phyloP scores from a whole-genome alignment of 2,888 invertebrate genomes.

The Emmelina monodactyla region DNA sequence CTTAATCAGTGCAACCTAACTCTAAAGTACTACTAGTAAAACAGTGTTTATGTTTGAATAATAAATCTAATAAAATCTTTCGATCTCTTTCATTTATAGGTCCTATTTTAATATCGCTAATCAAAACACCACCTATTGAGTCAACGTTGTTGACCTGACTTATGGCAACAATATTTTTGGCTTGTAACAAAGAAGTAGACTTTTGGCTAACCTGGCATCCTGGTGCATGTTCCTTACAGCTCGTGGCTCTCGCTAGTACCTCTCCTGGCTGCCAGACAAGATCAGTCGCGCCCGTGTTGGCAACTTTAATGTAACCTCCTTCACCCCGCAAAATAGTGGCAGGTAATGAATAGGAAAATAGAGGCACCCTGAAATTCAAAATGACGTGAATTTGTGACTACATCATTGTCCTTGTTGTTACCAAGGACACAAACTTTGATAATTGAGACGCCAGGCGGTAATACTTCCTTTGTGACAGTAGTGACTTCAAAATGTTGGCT shows the following conservation, averaged over 20 bases:
- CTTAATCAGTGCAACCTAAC: constrained; percentile 16
- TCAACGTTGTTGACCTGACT: neutral
- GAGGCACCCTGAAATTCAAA: constrained; percentile 15
- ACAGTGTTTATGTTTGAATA: constrained; percentile 10
- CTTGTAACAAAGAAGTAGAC: neutral
- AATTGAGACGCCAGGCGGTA: constrained; percentile 16
- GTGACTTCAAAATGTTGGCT: constrained; percentile 10
- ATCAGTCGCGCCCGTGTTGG: constrained; percentile 14
- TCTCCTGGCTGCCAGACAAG: constrained; percentile 12
- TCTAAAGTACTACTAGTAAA: constrained; percentile 15
- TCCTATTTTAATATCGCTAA: neutral
- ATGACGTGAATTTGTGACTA: constrained; percentile 15
- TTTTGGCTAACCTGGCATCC: constrained; percentile 6
- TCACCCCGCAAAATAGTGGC: constrained; percentile 17
- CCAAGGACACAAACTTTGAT: constrained; percentile 13
- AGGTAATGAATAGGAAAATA: constrained; percentile 17
- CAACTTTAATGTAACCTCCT: constrained; percentile 17
- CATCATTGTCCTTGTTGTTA: constrained; percentile 10
- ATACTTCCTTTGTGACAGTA: constrained; percentile 9
- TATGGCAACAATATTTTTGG: no score
- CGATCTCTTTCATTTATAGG: constrained; percentile 7
- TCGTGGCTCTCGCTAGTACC: constrained; percentile 11
- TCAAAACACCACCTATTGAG: neutral
- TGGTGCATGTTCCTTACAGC: constrained; percentile 8
- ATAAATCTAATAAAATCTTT: constrained; percentile 8